Evolutionary conservation across 2,888 invertebrate species (phyloP).

Genomic region (Nephrotoma guestfalica): DNA sequence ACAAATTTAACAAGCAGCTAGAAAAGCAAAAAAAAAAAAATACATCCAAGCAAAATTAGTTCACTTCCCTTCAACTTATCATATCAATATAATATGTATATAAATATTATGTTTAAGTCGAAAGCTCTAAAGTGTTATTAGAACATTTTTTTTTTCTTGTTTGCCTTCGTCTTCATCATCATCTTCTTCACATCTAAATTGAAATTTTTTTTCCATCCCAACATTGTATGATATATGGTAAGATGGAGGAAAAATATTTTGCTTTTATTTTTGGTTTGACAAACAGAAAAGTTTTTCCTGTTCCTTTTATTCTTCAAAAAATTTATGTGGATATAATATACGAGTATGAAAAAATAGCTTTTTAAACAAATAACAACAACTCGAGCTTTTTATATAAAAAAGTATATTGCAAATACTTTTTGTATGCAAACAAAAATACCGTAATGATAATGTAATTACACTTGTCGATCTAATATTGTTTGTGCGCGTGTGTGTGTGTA

Average conservation of each 20-base stretch:
- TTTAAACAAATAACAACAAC: not conserved
- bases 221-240: no score
- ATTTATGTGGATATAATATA: not conserved
- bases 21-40: not conserved
- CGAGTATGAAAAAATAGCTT: not conserved
- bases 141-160: not conserved
- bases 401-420: not conserved
- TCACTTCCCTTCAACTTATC: not conserved
- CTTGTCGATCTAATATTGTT: not conserved
- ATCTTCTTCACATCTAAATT: not conserved
- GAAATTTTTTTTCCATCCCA: not conserved
- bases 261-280: not conserved
- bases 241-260: not conserved
- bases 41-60: not conserved
- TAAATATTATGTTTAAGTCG: not conserved
- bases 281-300: not conserved
- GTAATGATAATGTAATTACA: not conserved
- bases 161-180: not conserved
- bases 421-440: not conserved
- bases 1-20: not conserved
- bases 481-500: not conserved
- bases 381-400: not conserved
- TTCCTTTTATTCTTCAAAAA: not conserved
- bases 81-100: not conserved
- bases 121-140: not conserved